These are phyloP conservation scores for Ceyx margarethae DNA, from an alignment of 2,113 vertebrate genomes.

Conservation along the genomic window DNA sequence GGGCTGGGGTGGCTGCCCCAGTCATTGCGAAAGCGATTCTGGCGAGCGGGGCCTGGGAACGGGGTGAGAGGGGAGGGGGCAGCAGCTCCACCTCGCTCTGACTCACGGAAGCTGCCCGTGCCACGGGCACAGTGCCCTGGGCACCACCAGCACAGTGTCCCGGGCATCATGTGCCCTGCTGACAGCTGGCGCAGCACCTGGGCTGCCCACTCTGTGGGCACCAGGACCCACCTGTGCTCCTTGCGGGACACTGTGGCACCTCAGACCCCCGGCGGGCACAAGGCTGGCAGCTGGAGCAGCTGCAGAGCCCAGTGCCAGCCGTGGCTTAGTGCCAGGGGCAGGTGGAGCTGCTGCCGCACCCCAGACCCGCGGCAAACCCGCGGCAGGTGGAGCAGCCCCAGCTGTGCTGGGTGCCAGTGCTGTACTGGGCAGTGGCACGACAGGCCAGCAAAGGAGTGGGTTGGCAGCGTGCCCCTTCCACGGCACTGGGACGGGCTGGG, in stretches of 20 bases:
- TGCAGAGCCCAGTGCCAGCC: neutral
- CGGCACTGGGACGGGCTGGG: accelerated
- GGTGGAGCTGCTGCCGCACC: neutral
- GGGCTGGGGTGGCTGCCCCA: neutral
- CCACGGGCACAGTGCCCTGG: neutral
- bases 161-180: neutral
- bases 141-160: neutral
- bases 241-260: neutral
- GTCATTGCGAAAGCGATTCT: constrained; percentile 45
- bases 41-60: constrained; percentile 23
- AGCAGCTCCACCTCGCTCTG: neutral
- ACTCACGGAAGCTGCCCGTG: neutral
- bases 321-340: neutral
- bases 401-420: neutral
- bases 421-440: neutral
- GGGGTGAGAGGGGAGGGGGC: neutral
- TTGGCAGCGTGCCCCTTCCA: accelerated
- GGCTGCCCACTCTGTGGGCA: neutral
- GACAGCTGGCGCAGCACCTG: neutral
- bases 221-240: neutral
- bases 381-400: neutral
- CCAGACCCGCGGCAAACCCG: neutral
- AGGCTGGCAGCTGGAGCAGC: neutral
- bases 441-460: neutral
- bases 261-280: neutral